These are phyloP conservation scores for Lepidurus apus DNA, from an alignment of 1,140 invertebrate species.

Conservation along the genomic window DNA sequence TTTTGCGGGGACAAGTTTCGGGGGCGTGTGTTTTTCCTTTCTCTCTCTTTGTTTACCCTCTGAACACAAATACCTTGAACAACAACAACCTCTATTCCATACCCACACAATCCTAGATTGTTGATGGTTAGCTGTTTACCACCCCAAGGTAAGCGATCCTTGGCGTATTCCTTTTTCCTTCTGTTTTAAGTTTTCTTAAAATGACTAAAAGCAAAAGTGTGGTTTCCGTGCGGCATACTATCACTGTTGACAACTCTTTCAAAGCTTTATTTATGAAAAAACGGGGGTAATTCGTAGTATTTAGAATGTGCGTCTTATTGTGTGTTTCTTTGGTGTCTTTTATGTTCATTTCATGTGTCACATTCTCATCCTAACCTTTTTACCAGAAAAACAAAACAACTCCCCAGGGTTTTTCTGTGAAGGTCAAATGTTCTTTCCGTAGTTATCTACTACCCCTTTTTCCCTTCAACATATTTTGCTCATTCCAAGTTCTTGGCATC, in stretches of 20 bases:
- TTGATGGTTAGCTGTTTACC: constrained; percentile 21
- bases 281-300: no score
- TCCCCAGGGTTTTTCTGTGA: not conserved
- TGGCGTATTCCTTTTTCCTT: not conserved
- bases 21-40: constrained; percentile 1
- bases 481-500: not conserved
- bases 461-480: not conserved
- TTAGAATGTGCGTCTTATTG: no score
- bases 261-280: no score
- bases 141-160: constrained; percentile 17
- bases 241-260: no score
- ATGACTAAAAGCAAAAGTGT: not conserved
- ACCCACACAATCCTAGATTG: constrained; percentile 12
- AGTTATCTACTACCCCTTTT: not conserved
- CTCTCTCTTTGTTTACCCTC: not conserved
- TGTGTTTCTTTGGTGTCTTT: no score
- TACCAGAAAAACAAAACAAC: no score
- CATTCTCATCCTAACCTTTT: no score
- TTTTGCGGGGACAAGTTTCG: not conserved
- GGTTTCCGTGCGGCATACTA: not conserved
- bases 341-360: no score
- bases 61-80: not conserved
- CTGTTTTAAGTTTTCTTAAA: not conserved
- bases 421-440: not conserved
- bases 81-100: not conserved